phyloP scores from a whole-genome alignment of 2,113 vertebrate species.

The Anhinga rufa region DNA sequence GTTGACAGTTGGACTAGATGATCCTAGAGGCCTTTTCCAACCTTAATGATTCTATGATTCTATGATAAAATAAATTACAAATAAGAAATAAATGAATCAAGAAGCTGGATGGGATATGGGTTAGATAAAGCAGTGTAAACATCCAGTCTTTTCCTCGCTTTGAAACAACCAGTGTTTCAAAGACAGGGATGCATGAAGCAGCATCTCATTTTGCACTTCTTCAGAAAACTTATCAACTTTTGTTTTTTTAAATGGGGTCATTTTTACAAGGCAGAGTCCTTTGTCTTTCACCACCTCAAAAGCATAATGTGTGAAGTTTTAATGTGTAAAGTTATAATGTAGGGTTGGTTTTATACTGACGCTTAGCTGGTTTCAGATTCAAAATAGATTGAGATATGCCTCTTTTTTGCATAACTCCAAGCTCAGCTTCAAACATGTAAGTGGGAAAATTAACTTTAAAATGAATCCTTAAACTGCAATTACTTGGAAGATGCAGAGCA shows the following conservation, averaged over 20 bases:
- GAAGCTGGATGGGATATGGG: not conserved
- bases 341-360: not conserved
- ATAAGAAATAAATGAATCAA: not conserved
- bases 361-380: not conserved
- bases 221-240: not conserved
- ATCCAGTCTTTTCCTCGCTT: not conserved
- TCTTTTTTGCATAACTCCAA: conserved; percentile 1
- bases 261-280: not conserved
- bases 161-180: not conserved
- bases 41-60: too few relatives aligned
- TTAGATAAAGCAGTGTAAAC: not conserved
- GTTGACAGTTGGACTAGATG: too few relatives aligned
- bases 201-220: not conserved
- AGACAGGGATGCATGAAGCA: not conserved
- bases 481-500: conserved; percentile 12
- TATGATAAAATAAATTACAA: not conserved
- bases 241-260: not conserved
- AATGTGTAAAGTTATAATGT: not conserved
- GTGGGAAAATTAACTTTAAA: conserved; percentile 36
- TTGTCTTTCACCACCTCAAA: not conserved
- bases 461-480: conserved; percentile 27
- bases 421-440: not conserved
- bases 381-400: not conserved
- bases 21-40: too few relatives aligned
- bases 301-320: not conserved